A percentile compares a stretch with the other conserved stretches of the same genome.
These are phyloP conservation scores for Heliconius cydno DNA, from an alignment of 2,888 invertebrate species.

Conservation along the genomic window DNA sequence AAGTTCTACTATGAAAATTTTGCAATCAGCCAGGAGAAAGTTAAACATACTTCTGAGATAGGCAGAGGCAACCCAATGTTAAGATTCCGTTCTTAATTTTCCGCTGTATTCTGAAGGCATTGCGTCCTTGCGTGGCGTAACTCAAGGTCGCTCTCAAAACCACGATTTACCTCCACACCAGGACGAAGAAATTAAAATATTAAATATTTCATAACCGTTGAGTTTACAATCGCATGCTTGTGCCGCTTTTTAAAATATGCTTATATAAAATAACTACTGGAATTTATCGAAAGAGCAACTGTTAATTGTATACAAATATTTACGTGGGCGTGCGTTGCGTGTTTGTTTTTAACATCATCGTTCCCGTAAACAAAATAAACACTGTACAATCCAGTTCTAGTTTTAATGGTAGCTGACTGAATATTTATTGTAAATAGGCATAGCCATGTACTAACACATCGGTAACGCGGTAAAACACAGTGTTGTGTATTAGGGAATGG, in stretches of 20 bases:
- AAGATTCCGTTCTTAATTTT: background rate
- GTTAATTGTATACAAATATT: background rate
- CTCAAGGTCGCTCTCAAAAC: background rate
- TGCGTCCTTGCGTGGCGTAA: background rate
- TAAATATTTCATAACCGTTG: background rate
- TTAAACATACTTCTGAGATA: too few species aligned
- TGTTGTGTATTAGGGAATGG: too few species aligned
- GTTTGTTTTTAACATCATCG: background rate
- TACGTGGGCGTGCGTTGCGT: background rate
- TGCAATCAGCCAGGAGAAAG: too few species aligned
- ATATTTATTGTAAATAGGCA: background rate
- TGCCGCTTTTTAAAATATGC: background rate
- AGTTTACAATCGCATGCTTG: too few species aligned
- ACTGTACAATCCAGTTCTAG: too few species aligned
- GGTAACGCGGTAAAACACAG: too few species aligned
- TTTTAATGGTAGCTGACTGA: background rate
- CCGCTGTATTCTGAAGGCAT: too few species aligned
- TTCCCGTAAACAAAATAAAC: too few species aligned
- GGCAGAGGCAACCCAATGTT: too few species aligned
- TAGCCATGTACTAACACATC: too few species aligned
- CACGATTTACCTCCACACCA: background rate
- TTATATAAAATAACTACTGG: background rate
- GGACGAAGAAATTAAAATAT: background rate
- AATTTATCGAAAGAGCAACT: background rate
- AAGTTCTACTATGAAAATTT: too few species aligned